Evolutionary conservation across 35 echinoderm and acorn worm genomes (phyloP), one percentile per base, ranked within the genome.

Genomic region (Chiridota heheva): DNA sequence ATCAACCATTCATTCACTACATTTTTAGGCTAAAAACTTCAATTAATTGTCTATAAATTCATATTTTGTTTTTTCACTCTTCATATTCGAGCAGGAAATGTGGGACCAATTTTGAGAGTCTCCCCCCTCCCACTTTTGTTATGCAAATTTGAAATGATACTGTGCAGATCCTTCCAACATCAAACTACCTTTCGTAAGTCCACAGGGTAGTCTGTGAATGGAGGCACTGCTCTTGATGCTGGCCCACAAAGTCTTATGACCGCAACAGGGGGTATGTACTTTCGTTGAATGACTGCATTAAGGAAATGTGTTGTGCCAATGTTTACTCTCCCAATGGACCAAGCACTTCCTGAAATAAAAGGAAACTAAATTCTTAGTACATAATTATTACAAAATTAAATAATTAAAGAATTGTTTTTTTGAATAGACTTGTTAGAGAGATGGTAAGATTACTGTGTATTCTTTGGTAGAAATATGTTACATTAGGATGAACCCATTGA

Each of bases 231-330:
- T 1, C 25, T 77, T 2, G 92, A 87, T 0, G 92, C 82, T 13
- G 92, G 85, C 12, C 92, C 92, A 64, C 92, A 96, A 0, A 96
- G 72, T 61, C 92, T 82, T 8, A 96, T 48, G 7, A 96, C 77
- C 24, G 92, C 49, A 7, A 96, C 92, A n/a, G 83, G 89, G 5
- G 77, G 80, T n/a, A 96, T 53, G 18, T 78, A 33, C 41, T 58
- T 57, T 32, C 92, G 76, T 56, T 96, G 92, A 30, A 96, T 51
- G 5, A 96, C 78, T 35, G 92, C 92, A 58, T 96, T 90, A 12
- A 96, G 71, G 67, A 96, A 96, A 37, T 96, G 92, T 47, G 92
- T 96, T n/a, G 92, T 96, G 20, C 92, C 92, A 61, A 96, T 91
- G 49, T 96, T 96, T 18, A 96, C 84, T 36, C 79, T 65, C 25